phyloP scores from a whole-genome alignment of 2,797 vertebrate species.

The Scyliorhinus canicula region DNA sequence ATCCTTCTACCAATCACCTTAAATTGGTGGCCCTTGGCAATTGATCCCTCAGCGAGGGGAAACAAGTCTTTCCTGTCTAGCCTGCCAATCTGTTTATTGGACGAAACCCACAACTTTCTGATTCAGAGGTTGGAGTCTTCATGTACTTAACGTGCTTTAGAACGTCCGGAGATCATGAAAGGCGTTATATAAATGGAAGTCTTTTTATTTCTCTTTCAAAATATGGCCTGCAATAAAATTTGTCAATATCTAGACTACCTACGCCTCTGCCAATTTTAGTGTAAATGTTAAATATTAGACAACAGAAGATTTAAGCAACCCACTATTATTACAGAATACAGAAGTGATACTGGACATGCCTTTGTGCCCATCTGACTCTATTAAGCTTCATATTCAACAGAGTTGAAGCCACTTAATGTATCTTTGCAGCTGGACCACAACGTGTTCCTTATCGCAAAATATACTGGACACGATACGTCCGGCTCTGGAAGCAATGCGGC shows the following conservation, averaged over 20 bases:
- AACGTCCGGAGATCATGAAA: background rate
- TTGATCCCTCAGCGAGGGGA: no score
- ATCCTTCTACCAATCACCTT: no score
- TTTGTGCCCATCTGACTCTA: background rate
- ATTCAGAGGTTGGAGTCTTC: background rate
- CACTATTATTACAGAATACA: background rate
- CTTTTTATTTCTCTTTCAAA: background rate
- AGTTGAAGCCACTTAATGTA: background rate
- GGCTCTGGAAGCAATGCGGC: no score
- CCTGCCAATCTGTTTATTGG: background rate
- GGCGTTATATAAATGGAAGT: background rate
- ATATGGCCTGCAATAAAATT: background rate
- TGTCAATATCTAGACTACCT: background rate
- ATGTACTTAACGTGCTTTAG: background rate
- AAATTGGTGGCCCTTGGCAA: no score
- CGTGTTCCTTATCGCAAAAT: background rate
- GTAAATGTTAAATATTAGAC: background rate
- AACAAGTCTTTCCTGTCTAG: no score
- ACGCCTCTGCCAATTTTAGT: background rate
- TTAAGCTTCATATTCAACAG: background rate
- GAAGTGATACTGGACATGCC: background rate
- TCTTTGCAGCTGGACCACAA: background rate
- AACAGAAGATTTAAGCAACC: background rate
- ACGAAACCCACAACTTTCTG: background rate
- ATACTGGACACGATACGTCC: no score